Base-by-base conservation (phyloP, 2,797 vertebrate genomes). In the Loriculus beryllinus region DNA sequence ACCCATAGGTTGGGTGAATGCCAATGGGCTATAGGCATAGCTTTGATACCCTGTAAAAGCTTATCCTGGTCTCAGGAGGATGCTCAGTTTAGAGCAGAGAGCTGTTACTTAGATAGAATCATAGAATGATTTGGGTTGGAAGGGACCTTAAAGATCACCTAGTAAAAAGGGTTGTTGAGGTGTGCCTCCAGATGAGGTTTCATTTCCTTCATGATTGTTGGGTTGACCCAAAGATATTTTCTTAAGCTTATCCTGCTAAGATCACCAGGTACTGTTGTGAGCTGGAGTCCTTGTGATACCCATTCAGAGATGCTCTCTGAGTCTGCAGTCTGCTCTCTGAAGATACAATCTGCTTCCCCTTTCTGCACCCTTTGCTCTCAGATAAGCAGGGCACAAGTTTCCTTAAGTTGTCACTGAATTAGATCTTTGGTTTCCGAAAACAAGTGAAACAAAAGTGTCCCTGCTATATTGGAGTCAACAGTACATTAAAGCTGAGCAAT, bases 1-100 rank as follows among this genome's bases (percentile, higher is more conserved):
- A 0, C 23, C 70, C 2, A 1, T 21, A 15, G 39, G 31, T 1
- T 59, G 39, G 6, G 28, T 9, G 4, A 40, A 26, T 4, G 8
- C 10, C 0, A 5, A 6, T 1, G 37, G 52, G 10, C 28, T 52
- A 48, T 1, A 5, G 29, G 33, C 21, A 29, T 16, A 18, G 29
- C 16, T 42, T 28, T 1, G 3, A 28, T 26, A 26, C 48, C 26
- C 29, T 45, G 37, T 25, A 60, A 57, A 65, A 1, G 0, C n/a
- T 70, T 62, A 29, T 56, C 6, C 33, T 37, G 39, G 39, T 23
- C 22, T 35, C 51, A 45, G 45, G 21, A 72, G 40, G 17, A 45
- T 6, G 35, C 26, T 52, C 8, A 4, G 9, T 69, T 72, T n/a
- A 57, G 39, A 72, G 35, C 2, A 3, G 19, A 10, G 21, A 57